phyloP scores from a whole-genome alignment of 2,797 vertebrate species.

The Aselliscus stoliczkanus region DNA sequence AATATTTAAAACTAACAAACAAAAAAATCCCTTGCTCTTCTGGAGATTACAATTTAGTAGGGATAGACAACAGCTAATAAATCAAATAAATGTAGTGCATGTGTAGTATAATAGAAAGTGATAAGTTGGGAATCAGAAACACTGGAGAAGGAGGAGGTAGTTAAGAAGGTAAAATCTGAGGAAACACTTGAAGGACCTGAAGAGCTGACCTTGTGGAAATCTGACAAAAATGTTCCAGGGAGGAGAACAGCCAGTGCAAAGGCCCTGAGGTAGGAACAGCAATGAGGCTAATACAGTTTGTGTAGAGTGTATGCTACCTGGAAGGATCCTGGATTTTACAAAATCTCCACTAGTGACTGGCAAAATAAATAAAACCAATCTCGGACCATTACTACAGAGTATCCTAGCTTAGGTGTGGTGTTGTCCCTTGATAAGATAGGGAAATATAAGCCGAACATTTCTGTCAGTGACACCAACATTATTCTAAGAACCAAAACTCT shows the following conservation, averaged over 20 bases:
- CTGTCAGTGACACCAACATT: neutral
- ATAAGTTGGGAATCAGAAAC: neutral
- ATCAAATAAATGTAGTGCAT: neutral
- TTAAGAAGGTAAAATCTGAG: neutral
- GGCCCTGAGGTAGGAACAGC: neutral
- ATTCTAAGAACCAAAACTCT: neutral
- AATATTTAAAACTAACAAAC: neutral
- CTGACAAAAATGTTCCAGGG: neutral
- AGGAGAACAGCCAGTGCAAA: neutral
- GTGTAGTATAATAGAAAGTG: neutral
- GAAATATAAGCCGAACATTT: neutral
- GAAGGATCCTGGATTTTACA: neutral
- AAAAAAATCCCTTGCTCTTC: neutral
- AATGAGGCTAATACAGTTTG: neutral
- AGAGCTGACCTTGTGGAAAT: neutral
- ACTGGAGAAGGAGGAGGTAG: neutral
- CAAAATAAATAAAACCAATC: neutral
- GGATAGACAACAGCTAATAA: neutral
- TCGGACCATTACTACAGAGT: neutral
- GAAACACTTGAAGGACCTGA: neutral
- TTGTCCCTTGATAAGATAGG: neutral
- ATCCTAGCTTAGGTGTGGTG: neutral
- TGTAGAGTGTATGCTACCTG: neutral
- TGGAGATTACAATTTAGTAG: neutral
- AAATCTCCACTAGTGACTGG: neutral